These are phyloP conservation scores for Nannospalax galili DNA, from an alignment of 2,113 vertebrate species.

Conservation along the genomic window DNA sequence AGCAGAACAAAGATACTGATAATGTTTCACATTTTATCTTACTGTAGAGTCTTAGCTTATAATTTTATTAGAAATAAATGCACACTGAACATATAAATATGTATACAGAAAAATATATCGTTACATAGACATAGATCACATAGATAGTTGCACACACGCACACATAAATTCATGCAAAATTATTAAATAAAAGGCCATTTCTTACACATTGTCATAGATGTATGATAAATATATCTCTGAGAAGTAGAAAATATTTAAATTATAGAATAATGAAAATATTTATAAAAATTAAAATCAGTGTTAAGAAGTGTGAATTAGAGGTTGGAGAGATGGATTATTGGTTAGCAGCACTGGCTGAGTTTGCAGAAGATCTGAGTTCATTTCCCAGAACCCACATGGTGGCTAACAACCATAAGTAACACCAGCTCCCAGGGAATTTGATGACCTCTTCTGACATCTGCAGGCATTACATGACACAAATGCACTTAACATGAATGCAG, in stretches of 20 bases:
- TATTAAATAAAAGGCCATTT: not conserved
- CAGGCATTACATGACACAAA: too few species aligned
- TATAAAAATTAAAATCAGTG: too few species aligned
- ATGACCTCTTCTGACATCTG: too few species aligned
- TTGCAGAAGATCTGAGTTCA: too few species aligned
- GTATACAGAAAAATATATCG: not conserved
- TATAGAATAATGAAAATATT: too few species aligned
- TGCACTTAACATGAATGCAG: too few species aligned
- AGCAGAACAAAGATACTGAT: not conserved
- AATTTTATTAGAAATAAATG: not conserved
- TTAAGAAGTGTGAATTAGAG: too few species aligned
- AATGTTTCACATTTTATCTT: not conserved
- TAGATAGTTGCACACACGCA: not conserved
- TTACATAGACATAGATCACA: not conserved
- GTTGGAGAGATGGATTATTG: too few species aligned
- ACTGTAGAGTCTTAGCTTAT: not conserved
- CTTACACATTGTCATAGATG: not conserved
- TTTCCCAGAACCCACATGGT: too few species aligned
- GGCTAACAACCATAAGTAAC: too few species aligned
- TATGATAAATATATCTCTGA: not conserved
- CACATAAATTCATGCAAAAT: not conserved
- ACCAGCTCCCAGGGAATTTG: too few species aligned
- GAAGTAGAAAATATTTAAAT: not conserved
- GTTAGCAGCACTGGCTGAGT: too few species aligned
- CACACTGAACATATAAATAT: not conserved